Percentiles rank a stretch among this genome's conserved stretches.
Evolutionary conservation across 2,113 vertebrate genomes (phyloP).

Genomic region (Naja naja): DNA sequence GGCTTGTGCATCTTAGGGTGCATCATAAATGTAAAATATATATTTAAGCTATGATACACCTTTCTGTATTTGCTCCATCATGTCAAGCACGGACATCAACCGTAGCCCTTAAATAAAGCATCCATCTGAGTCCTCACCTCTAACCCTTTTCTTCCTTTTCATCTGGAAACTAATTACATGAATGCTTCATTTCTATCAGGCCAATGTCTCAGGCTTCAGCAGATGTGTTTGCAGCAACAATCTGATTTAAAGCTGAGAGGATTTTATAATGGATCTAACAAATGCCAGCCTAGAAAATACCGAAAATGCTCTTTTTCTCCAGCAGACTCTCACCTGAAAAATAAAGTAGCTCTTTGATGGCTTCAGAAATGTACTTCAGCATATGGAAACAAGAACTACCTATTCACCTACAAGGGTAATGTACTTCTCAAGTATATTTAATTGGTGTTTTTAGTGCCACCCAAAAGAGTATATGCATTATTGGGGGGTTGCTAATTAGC

Average conservation of each 20-base stretch:
- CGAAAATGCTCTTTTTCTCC: neutral
- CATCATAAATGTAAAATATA: too few species aligned
- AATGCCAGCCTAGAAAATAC: neutral
- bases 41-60: neutral
- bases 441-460: neutral
- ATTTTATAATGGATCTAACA: neutral
- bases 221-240: neutral
- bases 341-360: neutral
- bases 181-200: neutral
- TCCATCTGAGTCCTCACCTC: neutral
- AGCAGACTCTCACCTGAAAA: neutral
- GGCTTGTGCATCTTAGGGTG: too few species aligned
- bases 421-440: constrained; percentile 6
- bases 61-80: neutral
- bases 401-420: neutral
- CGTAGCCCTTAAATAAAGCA: neutral
- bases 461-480: neutral
- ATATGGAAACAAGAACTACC: neutral
- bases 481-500: neutral
- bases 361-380: neutral
- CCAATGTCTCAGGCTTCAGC: neutral
- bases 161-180: neutral
- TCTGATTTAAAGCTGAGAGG: neutral
- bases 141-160: neutral
- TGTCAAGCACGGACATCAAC: too few species aligned